Evolutionary conservation across 2,113 vertebrate species (phyloP).

Genomic region (Stomatorhinus ivindoensis): DNA sequence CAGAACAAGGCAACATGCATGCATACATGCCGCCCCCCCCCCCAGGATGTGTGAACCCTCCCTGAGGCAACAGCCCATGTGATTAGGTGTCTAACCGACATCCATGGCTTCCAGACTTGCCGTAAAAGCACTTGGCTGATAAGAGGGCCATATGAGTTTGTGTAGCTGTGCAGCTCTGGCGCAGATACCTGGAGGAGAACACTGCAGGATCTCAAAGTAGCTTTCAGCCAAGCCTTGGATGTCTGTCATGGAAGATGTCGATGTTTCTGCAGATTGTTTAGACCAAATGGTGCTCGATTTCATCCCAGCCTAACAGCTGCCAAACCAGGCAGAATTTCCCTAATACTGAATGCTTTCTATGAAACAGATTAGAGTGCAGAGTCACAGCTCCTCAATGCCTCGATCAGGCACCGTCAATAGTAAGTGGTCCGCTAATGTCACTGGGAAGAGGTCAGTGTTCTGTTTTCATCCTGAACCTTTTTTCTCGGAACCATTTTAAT

Average conservation of each 20-base stretch:
- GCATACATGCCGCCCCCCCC: too few relatives aligned
- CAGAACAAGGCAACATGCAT: not conserved
- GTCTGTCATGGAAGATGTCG: not conserved
- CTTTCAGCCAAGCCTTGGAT: not conserved
- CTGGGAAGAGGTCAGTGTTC: not conserved
- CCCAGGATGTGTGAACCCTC: too few relatives aligned
- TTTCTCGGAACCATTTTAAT: not conserved
- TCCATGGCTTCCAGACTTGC: not conserved
- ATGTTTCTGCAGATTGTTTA: not conserved
- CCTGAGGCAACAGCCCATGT: not conserved
- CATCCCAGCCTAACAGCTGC: not conserved
- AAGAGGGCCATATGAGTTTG: not conserved
- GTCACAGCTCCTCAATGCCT: not conserved
- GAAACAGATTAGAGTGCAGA: not conserved
- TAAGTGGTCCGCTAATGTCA: not conserved
- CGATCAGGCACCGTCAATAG: not conserved
- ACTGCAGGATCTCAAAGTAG: not conserved
- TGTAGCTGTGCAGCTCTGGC: not conserved
- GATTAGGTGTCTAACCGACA: not conserved
- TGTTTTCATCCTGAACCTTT: not conserved
- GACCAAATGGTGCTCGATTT: not conserved
- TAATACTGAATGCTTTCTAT: not conserved
- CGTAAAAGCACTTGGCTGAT: not conserved
- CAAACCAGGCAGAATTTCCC: not conserved
- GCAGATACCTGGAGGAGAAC: not conserved